phyloP scores from a whole-genome alignment of 1,140 invertebrate species.

The Eriosoma lanigerum region DNA sequence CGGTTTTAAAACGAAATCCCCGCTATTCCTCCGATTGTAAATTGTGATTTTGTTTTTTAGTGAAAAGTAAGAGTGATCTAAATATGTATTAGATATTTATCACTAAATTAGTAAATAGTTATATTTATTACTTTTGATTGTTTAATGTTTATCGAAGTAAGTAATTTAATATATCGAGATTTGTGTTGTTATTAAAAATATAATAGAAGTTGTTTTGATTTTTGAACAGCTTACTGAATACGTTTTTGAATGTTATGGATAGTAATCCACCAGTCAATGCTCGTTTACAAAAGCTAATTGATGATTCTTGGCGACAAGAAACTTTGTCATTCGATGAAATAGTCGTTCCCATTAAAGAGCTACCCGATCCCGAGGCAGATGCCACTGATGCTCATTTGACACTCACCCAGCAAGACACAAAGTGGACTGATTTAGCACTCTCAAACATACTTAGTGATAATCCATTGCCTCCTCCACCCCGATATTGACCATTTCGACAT shows the following conservation, averaged over 20 bases:
- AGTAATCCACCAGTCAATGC: conserved; percentile 65
- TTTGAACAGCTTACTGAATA: background rate
- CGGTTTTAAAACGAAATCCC: too few species aligned
- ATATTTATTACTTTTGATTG: too few species aligned
- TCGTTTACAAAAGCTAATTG: conserved; percentile 82
- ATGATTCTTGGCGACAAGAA: conserved; percentile 85
- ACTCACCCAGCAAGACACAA: conserved; percentile 85
- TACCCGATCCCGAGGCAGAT: conserved; percentile 92
- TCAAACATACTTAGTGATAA: conserved; percentile 56
- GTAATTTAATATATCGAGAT: too few species aligned
- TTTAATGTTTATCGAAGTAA: too few species aligned
- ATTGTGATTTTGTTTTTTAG: too few species aligned
- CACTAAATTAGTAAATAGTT: too few species aligned
- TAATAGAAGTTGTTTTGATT: too few species aligned
- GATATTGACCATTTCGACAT: conserved; percentile 53
- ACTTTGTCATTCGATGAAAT: conserved; percentile 88
- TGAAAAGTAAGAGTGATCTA: too few species aligned
- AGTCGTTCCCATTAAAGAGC: conserved; percentile 79
- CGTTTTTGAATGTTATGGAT: conserved; percentile 54
- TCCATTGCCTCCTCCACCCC: conserved; percentile 35
- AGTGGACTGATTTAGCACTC: conserved; percentile 81
- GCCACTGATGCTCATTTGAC: conserved; percentile 88
- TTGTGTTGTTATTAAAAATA: too few species aligned
- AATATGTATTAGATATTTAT: too few species aligned
- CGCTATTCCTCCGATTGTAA: too few species aligned